Conservation (phyloP, 2,888 invertebrate species). For the Amblyjoppa proteus region DNA sequence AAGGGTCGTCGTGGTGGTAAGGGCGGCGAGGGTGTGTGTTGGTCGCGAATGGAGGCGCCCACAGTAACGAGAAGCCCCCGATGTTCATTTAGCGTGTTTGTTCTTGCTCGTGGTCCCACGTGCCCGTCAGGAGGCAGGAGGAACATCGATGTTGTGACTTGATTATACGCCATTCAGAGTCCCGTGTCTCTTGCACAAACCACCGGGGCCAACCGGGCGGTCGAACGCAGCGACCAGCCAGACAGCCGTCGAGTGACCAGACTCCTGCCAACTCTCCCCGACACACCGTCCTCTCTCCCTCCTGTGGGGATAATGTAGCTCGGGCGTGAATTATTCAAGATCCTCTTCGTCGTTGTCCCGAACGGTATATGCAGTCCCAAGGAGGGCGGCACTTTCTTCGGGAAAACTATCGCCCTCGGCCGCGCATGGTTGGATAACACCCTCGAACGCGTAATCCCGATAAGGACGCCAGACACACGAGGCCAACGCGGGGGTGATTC, state of each 20-base stretch:
- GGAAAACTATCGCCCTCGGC: neutral
- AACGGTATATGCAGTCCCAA: constrained; percentile 33
- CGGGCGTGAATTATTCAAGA: constrained; percentile 81
- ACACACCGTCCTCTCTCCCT: constrained; percentile 39
- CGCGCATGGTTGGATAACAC: constrained; percentile 33
- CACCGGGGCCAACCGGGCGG: constrained; percentile 69
- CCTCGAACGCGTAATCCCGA: constrained; percentile 58
- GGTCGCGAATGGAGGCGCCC: constrained; percentile 54
- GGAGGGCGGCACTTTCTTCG: constrained; percentile 49
- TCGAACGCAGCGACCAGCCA: constrained; percentile 70
- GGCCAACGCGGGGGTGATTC: constrained; percentile 45
- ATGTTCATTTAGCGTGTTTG: constrained; percentile 84
- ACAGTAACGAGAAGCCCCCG: constrained; percentile 77
- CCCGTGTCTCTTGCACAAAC: constrained; percentile 80
- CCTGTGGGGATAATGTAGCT: constrained; percentile 55
- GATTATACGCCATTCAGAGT: constrained; percentile 84
- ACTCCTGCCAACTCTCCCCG: constrained; percentile 61
- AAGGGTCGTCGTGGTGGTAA: constrained; percentile 51
- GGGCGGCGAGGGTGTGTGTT: constrained; percentile 27
- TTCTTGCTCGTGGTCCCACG: constrained; percentile 79
- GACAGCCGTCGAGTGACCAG: constrained; percentile 77
- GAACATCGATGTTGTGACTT: constrained; percentile 83
- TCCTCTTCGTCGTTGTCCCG: constrained; percentile 50
- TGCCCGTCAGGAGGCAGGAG: constrained; percentile 66
- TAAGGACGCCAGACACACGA: constrained; percentile 75